phyloP scores from a whole-genome alignment of 2,888 invertebrate species.

The Noctuana brunneofusca region DNA sequence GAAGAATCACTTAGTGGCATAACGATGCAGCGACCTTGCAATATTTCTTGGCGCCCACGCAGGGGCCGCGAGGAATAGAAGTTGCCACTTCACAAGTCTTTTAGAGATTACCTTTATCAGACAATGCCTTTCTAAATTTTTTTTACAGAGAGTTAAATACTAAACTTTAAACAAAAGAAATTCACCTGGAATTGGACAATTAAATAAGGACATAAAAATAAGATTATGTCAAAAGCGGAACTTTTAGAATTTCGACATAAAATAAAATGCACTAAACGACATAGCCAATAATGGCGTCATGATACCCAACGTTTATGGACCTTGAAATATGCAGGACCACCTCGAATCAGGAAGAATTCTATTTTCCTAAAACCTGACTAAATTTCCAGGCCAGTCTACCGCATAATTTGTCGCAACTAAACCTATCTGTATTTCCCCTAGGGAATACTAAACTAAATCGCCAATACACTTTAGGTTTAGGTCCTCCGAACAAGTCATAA shows the following conservation, averaged over 20 bases:
- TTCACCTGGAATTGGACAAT: too few species aligned
- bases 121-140: not conserved
- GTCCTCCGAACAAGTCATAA: constrained; percentile 5
- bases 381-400: not conserved
- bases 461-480: constrained; percentile 10
- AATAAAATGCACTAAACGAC: too few species aligned
- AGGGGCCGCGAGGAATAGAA: constrained; percentile 23
- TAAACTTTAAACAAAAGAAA: too few species aligned
- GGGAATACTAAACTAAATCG: constrained; percentile 9
- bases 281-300: not conserved
- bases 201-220: too few species aligned
- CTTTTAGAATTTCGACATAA: too few species aligned
- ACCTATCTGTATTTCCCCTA: not conserved
- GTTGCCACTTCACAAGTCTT: not conserved
- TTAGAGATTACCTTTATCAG: not conserved
- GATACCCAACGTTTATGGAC: not conserved
- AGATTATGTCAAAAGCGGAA: too few species aligned
- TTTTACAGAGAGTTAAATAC: too few species aligned
- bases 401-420: not conserved
- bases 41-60: constrained; percentile 34
- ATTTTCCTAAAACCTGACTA: too few species aligned
- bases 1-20: constrained; percentile 1
- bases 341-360: too few species aligned
- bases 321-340: too few species aligned
- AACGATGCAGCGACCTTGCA: constrained; percentile 35